Percentiles rank a stretch among this genome's conserved stretches.
Evolutionary conservation across 1,140 invertebrate genomes (phyloP).

Genomic region (Drosophila hydei): DNA sequence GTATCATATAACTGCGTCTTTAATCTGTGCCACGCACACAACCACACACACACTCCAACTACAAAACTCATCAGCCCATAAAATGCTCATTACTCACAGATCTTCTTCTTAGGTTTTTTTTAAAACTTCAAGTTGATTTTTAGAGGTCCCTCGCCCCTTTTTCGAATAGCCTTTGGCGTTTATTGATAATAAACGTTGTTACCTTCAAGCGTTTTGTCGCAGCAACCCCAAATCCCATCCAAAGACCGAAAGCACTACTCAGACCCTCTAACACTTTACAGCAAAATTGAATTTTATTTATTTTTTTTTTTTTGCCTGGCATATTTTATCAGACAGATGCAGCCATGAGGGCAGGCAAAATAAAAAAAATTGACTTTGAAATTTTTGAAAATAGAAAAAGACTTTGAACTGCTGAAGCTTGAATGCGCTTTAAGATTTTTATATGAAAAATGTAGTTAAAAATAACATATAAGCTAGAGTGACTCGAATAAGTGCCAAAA

Average conservation of each 20-base stretch:
- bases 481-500: too few species aligned
- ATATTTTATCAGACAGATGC: conserved; percentile 41
- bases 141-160: conserved; percentile 8
- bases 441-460: too few species aligned
- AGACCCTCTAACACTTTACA: conserved; percentile 10
- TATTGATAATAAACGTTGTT: conserved; percentile 38
- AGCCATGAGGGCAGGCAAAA: conserved; percentile 14
- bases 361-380: conserved; percentile 24
- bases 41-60: neutral
- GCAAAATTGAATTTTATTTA: conserved; percentile 36
- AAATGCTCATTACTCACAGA: conserved; percentile 42
- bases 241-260: neutral
- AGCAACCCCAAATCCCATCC: conserved; percentile 24
- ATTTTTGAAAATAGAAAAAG: conserved; percentile 4
- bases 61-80: conserved; percentile 41
- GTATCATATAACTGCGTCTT: conserved; percentile 42
- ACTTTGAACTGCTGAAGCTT: neutral
- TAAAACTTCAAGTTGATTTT: conserved; percentile 18
- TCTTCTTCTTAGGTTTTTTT: conserved; percentile 2
- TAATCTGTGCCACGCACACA: conserved; percentile 53
- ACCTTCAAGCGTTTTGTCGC: conserved; percentile 22
- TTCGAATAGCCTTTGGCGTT: conserved; percentile 21
- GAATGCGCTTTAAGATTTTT: neutral
- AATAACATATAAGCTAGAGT: too few species aligned
- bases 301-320: conserved; percentile 2